These are phyloP conservation scores for Eremophila alpestris DNA, from an alignment of 2,797 vertebrate species.

Conservation along the genomic window DNA sequence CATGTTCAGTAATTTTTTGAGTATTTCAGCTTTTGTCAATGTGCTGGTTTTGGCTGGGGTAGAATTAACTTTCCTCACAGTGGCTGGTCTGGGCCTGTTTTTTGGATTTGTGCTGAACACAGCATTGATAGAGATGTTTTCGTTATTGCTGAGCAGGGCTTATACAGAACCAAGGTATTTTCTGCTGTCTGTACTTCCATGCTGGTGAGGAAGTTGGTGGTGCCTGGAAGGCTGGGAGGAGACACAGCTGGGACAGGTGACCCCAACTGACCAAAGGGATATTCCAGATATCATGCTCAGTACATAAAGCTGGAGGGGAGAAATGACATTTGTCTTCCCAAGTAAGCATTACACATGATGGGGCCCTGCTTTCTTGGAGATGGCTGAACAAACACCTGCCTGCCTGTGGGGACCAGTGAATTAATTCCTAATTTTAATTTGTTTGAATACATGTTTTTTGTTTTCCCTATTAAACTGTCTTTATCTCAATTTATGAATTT, in stretches of 20 bases:
- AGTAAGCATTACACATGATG: accelerated
- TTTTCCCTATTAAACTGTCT: background rate
- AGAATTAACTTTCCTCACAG: background rate
- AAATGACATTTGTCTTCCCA: background rate
- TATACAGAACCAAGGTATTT: background rate
- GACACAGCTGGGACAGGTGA: background rate
- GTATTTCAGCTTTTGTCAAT: background rate
- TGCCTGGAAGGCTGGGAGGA: accelerated
- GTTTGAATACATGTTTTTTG: background rate
- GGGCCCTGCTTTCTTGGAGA: background rate
- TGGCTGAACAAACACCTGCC: background rate
- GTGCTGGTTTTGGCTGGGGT: background rate
- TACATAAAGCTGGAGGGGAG: accelerated
- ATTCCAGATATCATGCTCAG: background rate
- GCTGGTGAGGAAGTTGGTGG: accelerated
- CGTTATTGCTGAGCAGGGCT: background rate
- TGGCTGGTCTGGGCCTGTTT: accelerated
- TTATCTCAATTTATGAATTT: background rate
- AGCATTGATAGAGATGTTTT: background rate
- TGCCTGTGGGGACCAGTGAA: background rate
- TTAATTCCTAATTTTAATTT: background rate
- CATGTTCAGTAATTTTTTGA: background rate
- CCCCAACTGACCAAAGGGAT: background rate
- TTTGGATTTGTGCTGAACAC: background rate
- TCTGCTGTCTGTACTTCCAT: accelerated